Evolutionary conservation across 2,888 invertebrate genomes (phyloP), one percentile per base, ranked within the genome.

Genomic region (Conus canariensis): DNA sequence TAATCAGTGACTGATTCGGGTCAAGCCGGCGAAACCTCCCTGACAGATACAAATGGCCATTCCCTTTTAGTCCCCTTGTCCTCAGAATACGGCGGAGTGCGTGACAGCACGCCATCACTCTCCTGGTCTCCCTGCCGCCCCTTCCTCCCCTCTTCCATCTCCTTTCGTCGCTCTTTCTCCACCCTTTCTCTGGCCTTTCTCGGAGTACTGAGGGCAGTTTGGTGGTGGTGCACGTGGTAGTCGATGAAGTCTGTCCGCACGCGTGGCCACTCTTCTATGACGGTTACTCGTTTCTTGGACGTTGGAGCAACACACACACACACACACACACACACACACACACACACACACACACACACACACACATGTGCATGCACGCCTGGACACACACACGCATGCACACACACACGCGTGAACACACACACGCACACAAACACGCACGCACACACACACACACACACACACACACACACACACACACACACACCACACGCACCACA

Each of bases 101-200:
- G 45, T 80, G 80, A 10, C 45, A 45, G 30, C 80, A 80, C 80
- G 45, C 80, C 45, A 80, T 80, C n/a, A n/a, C 64, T 16, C 64
- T 64, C 64, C 74, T n/a, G 8, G 22, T n/a, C n/a, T 10, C n/a
- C 70, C 74, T 25, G 25, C 70, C 10, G n/a, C n/a, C n/a, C n/a
- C 16, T 74, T 8, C 19, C 74, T 74, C n/a, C n/a, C 74, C n/a
- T 8, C 19, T n/a, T 74, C n/a, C n/a, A 22, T 74, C n/a, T 74
- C 74, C n/a, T n/a, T 74, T n/a, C n/a, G n/a, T 74, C 74, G 22
- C 9, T 74, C 74, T 74, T n/a, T 74, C 74, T 74, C 74, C n/a
- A 22, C 25, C 82, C 82, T 83, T 22, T 83, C 82, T 83, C 82
- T 83, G 45, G 45, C 45, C 82, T 83, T 45, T 83, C 82, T 83